phyloP scores from a whole-genome alignment of 2,113 vertebrate genomes.

The Muntiacus reevesi region DNA sequence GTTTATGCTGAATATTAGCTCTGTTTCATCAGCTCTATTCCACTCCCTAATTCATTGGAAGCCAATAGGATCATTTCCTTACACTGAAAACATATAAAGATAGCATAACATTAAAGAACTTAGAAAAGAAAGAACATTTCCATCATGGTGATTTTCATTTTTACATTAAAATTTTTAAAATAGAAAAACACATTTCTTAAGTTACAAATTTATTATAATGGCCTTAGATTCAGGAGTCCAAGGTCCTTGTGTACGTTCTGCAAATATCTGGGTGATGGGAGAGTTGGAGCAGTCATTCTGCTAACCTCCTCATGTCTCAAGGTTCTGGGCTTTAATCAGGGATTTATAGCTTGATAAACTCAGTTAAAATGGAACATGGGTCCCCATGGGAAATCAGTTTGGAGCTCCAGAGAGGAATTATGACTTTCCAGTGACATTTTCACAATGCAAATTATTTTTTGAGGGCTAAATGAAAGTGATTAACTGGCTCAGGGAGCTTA shows the following conservation, averaged over 20 bases:
- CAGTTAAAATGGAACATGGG: background rate
- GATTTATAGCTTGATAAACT: background rate
- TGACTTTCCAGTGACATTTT: background rate
- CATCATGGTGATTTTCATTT: background rate
- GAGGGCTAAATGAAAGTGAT: background rate
- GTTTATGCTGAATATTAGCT: background rate
- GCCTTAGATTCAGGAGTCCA: background rate
- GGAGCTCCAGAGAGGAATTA: background rate
- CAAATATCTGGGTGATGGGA: background rate
- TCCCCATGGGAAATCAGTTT: background rate
- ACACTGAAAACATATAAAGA: background rate
- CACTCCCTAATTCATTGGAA: background rate
- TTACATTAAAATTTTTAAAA: background rate
- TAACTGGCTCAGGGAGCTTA: background rate
- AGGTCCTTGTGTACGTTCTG: background rate
- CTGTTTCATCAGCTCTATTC: background rate
- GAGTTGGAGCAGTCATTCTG: background rate
- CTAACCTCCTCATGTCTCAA: background rate
- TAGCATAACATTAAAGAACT: background rate
- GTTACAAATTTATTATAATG: background rate
- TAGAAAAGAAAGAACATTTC: background rate
- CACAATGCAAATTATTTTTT: background rate
- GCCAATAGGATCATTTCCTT: background rate
- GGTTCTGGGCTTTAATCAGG: background rate
- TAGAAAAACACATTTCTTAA: background rate